phyloP scores from a whole-genome alignment of 2,888 invertebrate genomes.

The Harpalus rufipes region DNA sequence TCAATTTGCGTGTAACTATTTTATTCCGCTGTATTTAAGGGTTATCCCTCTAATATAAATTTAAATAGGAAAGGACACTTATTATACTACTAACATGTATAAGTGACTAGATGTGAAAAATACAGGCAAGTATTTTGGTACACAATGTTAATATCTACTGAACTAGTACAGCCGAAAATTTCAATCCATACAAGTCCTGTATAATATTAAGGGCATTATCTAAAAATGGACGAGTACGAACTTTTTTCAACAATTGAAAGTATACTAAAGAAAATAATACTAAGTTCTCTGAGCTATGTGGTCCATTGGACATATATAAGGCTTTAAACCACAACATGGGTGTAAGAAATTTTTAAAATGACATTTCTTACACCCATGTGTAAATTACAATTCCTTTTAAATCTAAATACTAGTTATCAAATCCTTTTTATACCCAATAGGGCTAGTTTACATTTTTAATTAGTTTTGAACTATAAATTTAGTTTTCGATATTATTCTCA shows the following conservation, averaged over 20 bases:
- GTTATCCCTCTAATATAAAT: conserved; percentile 27
- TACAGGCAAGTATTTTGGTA: conserved; percentile 44
- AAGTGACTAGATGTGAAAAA: conserved; percentile 48
- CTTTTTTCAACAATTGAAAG: conserved; percentile 42
- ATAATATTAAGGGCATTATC: conserved; percentile 15
- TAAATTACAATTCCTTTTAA: conserved; percentile 56
- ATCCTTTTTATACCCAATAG: conserved; percentile 23
- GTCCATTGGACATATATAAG: conserved; percentile 64
- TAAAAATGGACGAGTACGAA: conserved; percentile 26
- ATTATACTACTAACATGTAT: conserved; percentile 50
- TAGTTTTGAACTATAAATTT: conserved; percentile 11
- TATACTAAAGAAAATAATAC: conserved; percentile 65
- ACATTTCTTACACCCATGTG: conserved; percentile 25
- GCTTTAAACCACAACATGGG: conserved; percentile 50
- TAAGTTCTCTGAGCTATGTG: conserved; percentile 64
- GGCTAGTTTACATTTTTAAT: neutral
- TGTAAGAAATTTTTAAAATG: conserved; percentile 29
- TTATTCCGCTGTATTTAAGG: neutral
- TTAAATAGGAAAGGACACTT: conserved; percentile 55
- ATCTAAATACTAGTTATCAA: conserved; percentile 30
- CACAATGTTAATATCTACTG: conserved; percentile 24
- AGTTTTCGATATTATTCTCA: conserved; percentile 14
- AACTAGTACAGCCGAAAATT: conserved; percentile 32
- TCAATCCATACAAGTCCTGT: conserved; percentile 21
- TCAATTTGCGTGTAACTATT: neutral